Evolutionary conservation across 1,140 invertebrate genomes (phyloP), one percentile per base, ranked within the genome.

Genomic region (Cataglyphis hispanica): DNA sequence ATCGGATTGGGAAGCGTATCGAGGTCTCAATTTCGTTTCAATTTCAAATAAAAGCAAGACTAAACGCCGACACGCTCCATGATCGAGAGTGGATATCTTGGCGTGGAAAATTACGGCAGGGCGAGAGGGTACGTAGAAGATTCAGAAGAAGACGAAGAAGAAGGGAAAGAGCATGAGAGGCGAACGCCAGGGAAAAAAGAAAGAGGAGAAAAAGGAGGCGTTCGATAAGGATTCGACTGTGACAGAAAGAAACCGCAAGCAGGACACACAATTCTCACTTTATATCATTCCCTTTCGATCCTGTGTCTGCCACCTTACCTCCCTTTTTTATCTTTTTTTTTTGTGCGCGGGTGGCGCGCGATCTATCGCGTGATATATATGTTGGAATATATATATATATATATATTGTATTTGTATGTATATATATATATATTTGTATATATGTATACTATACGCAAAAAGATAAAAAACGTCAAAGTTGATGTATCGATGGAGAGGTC

Each of bases 11-110:
- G 81, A 50, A 87, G 83, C 86, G 86, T 87, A 90, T 90, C 86
- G 86, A 80, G 84, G 83, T 87, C 89, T 90, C 89, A 87, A 90
- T 90, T 90, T 87, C 89, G 88, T 87, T 90, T 90, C 89, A 90
- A 90, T 90, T 85, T 76, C 86, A 90, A 90, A 90, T 90, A 90
- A 90, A 90, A 87, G 89, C 78, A 90, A 90, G 70, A 86, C 89
- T 90, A 90, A 90, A 87, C 88, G 72, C 88, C 83, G 77, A 87
- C 88, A 87, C 86, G 88, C 83, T 90, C 13, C 83, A 37, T 89
- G 77, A 90, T 90, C 88, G 66, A 66, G 70, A 90, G 88, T 90
- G 86, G 89, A 90, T 90, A 90, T 87, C 86, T 61, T 61, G 58
- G 77, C 66, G 86, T 80, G 83, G 89, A 90, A 90, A 90, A 90